Evolutionary conservation across 2,888 invertebrate species (phyloP).

Genomic region (Pycnomerus fuliginosus): DNA sequence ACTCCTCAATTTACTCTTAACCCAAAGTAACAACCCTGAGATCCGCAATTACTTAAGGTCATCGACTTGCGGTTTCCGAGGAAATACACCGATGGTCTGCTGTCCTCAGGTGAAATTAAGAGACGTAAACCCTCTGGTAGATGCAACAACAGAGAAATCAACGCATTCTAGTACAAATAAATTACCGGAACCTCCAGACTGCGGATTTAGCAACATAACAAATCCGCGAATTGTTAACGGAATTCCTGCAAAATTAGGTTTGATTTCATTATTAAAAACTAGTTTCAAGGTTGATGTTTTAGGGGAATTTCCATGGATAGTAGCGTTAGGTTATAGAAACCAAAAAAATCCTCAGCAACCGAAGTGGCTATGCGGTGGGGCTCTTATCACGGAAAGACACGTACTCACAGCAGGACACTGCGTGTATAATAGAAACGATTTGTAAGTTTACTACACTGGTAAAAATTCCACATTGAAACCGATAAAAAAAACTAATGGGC

Average conservation of each 20-base stretch:
- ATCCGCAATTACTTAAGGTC: slow-evolving; percentile 58
- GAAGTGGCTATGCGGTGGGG: slow-evolving; percentile 64
- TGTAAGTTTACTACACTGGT: slow-evolving; percentile 60
- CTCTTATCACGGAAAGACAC: slow-evolving; percentile 66
- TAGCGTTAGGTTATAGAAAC: slow-evolving; percentile 67
- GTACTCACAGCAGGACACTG: slow-evolving; percentile 81
- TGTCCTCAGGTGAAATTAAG: slow-evolving; percentile 47
- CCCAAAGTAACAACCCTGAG: slow-evolving; percentile 51
- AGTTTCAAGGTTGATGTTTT: slow-evolving; percentile 15
- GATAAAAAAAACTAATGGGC: too few relatives aligned
- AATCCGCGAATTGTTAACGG: slow-evolving; percentile 73
- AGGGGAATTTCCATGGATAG: slow-evolving; percentile 83
- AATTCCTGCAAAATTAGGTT: slow-evolving; percentile 63
- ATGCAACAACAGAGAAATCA: too few relatives aligned
- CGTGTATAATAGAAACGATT: slow-evolving; percentile 59
- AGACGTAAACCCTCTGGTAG: too few relatives aligned
- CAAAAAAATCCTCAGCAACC: slow-evolving; percentile 48
- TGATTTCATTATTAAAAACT: slow-evolving; percentile 27
- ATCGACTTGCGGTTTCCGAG: slow-evolving; percentile 71
- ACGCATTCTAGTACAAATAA: slow-evolving; percentile 13
- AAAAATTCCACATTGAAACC: too few relatives aligned
- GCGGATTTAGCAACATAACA: slow-evolving; percentile 62
- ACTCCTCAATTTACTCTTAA: slow-evolving; percentile 54
- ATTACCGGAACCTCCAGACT: slow-evolving; percentile 52
- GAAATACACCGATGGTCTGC: slow-evolving; percentile 65